phyloP scores from a whole-genome alignment of 2,113 vertebrate genomes.

The Planiliza haematocheilus region DNA sequence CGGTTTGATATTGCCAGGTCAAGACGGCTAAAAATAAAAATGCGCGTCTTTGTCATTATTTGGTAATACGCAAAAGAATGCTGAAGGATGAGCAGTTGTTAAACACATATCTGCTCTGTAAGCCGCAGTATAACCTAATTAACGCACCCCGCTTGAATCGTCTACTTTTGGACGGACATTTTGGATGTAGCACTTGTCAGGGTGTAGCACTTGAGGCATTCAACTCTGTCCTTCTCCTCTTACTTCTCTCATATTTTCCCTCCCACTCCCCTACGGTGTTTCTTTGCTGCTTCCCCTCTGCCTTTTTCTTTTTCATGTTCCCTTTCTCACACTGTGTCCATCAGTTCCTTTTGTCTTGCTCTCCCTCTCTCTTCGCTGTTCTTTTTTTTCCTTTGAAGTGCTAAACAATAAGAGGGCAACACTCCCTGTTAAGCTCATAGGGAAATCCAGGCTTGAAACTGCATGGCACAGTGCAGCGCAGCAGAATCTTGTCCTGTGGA shows the following conservation, averaged over 20 bases:
- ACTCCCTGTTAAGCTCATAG: conserved; percentile 61
- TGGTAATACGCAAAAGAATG: conserved; percentile 1
- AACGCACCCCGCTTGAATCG: conserved; percentile 22
- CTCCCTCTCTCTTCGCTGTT: conserved; percentile 20
- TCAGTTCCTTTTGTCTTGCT: conserved; percentile 25
- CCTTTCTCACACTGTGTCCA: conserved; percentile 38
- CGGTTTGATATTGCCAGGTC: not conserved
- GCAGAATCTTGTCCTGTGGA: conserved; percentile 54
- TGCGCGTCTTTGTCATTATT: conserved; percentile 16
- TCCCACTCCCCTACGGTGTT: conserved; percentile 9
- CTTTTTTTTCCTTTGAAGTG: conserved; percentile 76
- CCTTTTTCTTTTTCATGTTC: conserved; percentile 34
- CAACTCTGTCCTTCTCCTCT: conserved; percentile 14
- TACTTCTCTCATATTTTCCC: conserved; percentile 25
- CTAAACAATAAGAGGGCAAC: conserved; percentile 75
- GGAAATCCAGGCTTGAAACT: conserved; percentile 60
- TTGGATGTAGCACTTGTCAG: conserved; percentile 31
- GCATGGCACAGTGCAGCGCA: conserved; percentile 50
- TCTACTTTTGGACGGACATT: conserved; percentile 3
- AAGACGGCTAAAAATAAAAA: conserved; percentile 21
- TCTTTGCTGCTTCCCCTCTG: conserved; percentile 39
- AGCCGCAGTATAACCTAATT: conserved; percentile 43
- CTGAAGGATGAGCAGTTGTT: not conserved
- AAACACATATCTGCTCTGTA: not conserved
- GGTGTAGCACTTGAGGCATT: conserved; percentile 54